Evolutionary conservation across 2,797 vertebrate genomes (phyloP).

Genomic region (Decapterus maruadsi): DNA sequence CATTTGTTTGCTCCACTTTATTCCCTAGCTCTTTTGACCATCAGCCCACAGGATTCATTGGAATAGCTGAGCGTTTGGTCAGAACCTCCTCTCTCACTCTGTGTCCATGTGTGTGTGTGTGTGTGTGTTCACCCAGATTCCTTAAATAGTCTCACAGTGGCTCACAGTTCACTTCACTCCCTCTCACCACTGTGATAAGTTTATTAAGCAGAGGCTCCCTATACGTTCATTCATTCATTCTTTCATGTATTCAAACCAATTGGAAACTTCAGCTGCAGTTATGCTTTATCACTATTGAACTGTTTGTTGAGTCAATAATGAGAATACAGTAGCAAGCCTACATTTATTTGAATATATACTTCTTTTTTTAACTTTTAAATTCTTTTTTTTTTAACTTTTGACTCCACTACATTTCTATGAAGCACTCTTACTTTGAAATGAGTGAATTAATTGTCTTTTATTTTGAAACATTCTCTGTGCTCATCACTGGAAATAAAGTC

Average conservation of each 20-base stretch:
- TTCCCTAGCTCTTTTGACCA: background rate
- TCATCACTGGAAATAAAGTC: too few relatives aligned
- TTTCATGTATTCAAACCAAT: background rate
- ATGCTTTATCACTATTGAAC: background rate
- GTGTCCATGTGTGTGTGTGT: conserved; percentile 20
- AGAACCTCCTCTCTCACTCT: background rate
- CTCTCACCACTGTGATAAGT: background rate
- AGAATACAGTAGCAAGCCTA: too few relatives aligned
- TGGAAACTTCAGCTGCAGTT: too few relatives aligned
- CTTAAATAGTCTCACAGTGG: conserved; percentile 34
- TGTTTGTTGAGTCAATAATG: too few relatives aligned
- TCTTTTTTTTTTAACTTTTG: too few relatives aligned
- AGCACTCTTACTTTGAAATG: too few relatives aligned
- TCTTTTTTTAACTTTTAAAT: too few relatives aligned
- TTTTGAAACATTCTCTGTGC: too few relatives aligned
- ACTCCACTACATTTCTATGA: too few relatives aligned
- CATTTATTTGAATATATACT: too few relatives aligned
- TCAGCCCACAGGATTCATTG: background rate
- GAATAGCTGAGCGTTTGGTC: conserved; percentile 14
- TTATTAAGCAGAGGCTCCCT: background rate
- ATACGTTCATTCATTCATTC: background rate
- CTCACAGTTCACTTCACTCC: conserved; percentile 33
- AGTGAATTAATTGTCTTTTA: too few relatives aligned
- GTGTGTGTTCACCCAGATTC: conserved; percentile 22
- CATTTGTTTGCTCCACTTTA: background rate